Evolutionary conservation across 2,888 invertebrate species (phyloP).

Genomic region (Furcula furcula): DNA sequence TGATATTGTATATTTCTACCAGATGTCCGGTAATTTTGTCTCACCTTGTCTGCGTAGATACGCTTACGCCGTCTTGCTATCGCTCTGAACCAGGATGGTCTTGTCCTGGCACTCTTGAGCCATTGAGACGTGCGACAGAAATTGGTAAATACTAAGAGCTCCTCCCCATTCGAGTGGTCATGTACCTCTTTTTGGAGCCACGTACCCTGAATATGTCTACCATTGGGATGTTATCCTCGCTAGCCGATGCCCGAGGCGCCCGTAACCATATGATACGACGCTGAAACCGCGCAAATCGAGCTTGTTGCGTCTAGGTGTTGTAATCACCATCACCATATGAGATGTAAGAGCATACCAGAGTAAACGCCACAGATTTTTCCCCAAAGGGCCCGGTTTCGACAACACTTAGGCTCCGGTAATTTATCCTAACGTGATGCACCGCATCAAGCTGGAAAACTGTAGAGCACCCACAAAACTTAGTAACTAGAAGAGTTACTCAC

Average conservation of each 20-base stretch:
- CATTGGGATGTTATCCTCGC: not conserved
- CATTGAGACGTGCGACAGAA: not conserved
- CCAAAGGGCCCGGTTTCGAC: not conserved
- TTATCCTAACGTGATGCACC: not conserved
- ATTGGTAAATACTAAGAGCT: not conserved
- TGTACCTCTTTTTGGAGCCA: not conserved
- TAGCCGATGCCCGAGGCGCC: not conserved
- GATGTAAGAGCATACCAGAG: not conserved
- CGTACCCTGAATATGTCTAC: not conserved
- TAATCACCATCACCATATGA: not conserved
- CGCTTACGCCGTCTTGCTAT: slow-evolving; percentile 10
- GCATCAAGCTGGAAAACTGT: not conserved
- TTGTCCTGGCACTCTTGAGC: not conserved
- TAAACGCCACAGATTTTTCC: not conserved
- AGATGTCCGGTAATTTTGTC: slow-evolving; percentile 6
- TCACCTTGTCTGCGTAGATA: slow-evolving; percentile 13
- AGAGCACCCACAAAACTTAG: not conserved
- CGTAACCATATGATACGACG: not conserved
- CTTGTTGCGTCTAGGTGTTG: not conserved
- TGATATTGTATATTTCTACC: not conserved
- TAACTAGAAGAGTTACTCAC: not conserved
- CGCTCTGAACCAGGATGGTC: slow-evolving; percentile 8
- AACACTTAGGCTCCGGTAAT: not conserved
- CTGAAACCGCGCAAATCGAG: not conserved
- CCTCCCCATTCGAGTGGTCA: not conserved